A percentile compares a stretch with the other conserved stretches of the same genome.
Evolutionary conservation across 2,888 invertebrate genomes (phyloP).

Genomic region (Leptinotarsa peninsularis): DNA sequence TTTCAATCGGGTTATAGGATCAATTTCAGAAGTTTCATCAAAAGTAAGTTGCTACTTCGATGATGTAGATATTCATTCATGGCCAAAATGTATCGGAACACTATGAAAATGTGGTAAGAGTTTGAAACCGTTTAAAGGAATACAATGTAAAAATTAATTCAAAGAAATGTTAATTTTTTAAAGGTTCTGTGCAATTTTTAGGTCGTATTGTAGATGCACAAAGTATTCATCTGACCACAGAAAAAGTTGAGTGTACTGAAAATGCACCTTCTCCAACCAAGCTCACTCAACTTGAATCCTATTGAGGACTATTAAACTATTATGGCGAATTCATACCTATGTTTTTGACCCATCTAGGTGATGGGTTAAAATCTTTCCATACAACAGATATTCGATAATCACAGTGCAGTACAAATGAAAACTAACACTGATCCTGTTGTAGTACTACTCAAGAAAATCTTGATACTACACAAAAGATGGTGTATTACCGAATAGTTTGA

Average conservation of each 20-base stretch:
- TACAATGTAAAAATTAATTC: conserved; percentile 48
- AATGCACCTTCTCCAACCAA: not conserved
- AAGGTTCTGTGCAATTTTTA: conserved; percentile 48
- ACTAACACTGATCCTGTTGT: not conserved
- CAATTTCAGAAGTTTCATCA: conserved; percentile 36
- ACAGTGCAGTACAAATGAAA: not conserved
- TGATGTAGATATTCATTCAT: conserved; percentile 47
- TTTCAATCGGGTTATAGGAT: conserved; percentile 48
- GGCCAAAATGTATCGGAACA: conserved; percentile 40
- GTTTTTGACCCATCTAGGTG: not conserved
- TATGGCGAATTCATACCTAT: not conserved
- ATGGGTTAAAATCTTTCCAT: not conserved
- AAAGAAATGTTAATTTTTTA: conserved; percentile 49
- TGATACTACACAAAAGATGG: not conserved
- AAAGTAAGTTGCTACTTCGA: conserved; percentile 48
- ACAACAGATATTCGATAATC: not conserved
- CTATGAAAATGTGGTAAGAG: conserved; percentile 5
- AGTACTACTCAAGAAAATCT: not conserved
- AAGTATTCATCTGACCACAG: conserved; percentile 35
- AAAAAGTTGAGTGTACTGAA: conserved; percentile 32
- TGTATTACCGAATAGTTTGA: not conserved
- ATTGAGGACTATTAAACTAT: conserved; percentile 28
- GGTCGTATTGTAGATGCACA: conserved; percentile 43
- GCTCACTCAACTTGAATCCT: too few species aligned
- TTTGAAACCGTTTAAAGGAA: conserved; percentile 34